Base-by-base conservation (phyloP, 2,113 vertebrate species). In the Toxotes jaculatrix region DNA sequence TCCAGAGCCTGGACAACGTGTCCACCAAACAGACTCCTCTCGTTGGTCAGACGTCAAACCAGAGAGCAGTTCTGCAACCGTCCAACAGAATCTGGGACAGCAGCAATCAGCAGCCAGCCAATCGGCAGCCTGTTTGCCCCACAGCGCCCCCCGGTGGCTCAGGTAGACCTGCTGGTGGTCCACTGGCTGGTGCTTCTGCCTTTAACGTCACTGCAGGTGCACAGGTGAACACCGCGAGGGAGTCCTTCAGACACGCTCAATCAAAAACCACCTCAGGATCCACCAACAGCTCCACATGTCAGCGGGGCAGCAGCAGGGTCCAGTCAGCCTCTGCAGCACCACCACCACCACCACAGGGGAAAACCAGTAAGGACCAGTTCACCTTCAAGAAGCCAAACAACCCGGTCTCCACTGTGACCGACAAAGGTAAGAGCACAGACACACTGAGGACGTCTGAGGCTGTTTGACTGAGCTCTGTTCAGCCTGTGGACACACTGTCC, bases 321-420 rank as follows among this genome's bases (percentile, higher is more conserved):
- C 47, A 17, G 11, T 14, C 71, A 1, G 14, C 12, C 14, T 34
- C 34, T 51, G n/a, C 17, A 6, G 5, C 49, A 16, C 45, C 75
- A 2, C 57, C 2, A 2, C 57, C 2, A 17, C 6, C 23, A 0
- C 14, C 84, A 31, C 83, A 75, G 14, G 62, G 61, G 45, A 62
- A 42, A 56, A 51, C 69, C 17, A 1, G 31, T 14, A 82, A 74
- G 65, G 49, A 85, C 2, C 89, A 84, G 3, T 83, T 92, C 36
- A 67, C 93, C 86, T 95, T 94, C 79, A 95, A 95, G 91, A 97
- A 91, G 66, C 94, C 88, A 0, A 36, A 19, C 2, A 5, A 23
- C 36, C 55, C 68, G 0, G 79, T 83, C 27, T 74, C 84, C 64
- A 72, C 38, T 3, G 56, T 82, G 6, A 77, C 87, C 36, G 42